These are phyloP conservation scores for Hydrozoanthus tunicans DNA, from an alignment of 64 coral and sea anemone species.

Conservation along the genomic window DNA sequence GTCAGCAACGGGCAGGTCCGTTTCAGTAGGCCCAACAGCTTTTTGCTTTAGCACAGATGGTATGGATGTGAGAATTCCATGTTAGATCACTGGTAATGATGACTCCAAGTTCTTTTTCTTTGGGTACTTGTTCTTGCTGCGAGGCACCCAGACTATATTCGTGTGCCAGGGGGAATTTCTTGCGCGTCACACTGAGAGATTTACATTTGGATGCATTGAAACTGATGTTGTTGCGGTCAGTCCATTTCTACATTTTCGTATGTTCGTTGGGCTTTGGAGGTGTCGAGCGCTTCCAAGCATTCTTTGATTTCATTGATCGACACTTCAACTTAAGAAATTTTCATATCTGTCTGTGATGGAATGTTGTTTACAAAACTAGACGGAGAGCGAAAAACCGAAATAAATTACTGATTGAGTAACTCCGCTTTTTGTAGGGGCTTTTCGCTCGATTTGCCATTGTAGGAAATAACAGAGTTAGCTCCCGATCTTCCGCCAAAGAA, in stretches of 20 bases:
- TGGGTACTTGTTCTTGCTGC: neutral
- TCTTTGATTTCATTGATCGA: too few relatives aligned
- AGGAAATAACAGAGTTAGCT: too few relatives aligned
- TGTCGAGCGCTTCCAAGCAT: too few relatives aligned
- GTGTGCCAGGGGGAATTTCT: neutral
- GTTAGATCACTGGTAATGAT: conserved; percentile 16
- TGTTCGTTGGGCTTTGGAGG: too few relatives aligned
- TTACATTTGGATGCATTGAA: neutral
- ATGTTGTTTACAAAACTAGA: too few relatives aligned
- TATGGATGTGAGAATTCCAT: conserved; percentile 33
- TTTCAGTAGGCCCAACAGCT: conserved; percentile 13
- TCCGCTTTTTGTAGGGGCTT: too few relatives aligned
- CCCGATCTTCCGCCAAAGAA: too few relatives aligned
- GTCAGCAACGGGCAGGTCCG: conserved; percentile 37
- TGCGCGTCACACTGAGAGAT: neutral
- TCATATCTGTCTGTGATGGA: too few relatives aligned
- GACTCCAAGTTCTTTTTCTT: conserved; percentile 43
- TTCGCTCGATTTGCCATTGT: too few relatives aligned
- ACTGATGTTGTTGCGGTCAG: neutral
- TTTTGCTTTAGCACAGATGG: conserved; percentile 33
- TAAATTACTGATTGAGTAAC: too few relatives aligned
- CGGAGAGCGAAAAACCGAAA: too few relatives aligned
- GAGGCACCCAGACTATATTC: neutral
- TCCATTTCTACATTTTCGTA: neutral
- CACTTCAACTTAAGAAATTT: too few relatives aligned